Evolutionary conservation across 2,888 invertebrate genomes (phyloP), one percentile per base, ranked within the genome.

Genomic region (Machimus atricapillus): DNA sequence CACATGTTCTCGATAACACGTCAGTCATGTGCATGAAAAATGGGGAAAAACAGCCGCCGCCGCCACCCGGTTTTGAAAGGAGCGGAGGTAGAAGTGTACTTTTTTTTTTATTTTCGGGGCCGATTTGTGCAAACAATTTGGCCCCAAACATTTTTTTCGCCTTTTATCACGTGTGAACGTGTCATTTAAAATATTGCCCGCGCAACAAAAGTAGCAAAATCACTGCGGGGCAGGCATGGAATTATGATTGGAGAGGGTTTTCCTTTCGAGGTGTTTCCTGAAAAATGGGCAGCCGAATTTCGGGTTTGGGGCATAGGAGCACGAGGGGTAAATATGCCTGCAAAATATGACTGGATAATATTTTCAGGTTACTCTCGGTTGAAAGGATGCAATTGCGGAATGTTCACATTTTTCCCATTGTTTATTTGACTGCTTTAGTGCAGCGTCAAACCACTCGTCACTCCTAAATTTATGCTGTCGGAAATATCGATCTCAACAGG

Each of bases 1-100:
- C 81, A 46, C 81, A 81, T 81, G 58, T 81, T 81, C 56, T 56
- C 81, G 81, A 81, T 56, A 81, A 58, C 27, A 81, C 34, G 81
- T 81, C 81, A 81, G 34, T 81, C 52, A 81, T 81, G 56, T 31
- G 81, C 16, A 56, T 81, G n/a, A 52, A 37, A 81, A 56, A 52
- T 31, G 56, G 43, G 81, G 5, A 52, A 23, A 56, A 14, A 27
- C 81, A 31, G 19, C 43, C 66, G 23, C 66, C 23, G 8, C 9
- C 66, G 12, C n/a, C 52, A 52, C 46, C 46, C 46, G 14, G n/a
- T 37, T 78, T 23, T 43, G 12, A 66, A 66, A 27, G 66, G 66
- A 9, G 14, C 1, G 27, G 27, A 1, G 27, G 2, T 27, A 19
- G 56, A 0, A 14, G 2, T 3, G 3, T 31, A 31, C 31, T 31